A percentile compares a stretch with the other conserved stretches of the same genome.
Conservation (phyloP, 2,113 vertebrate species). For the Periophthalmodon schlosseri region DNA sequence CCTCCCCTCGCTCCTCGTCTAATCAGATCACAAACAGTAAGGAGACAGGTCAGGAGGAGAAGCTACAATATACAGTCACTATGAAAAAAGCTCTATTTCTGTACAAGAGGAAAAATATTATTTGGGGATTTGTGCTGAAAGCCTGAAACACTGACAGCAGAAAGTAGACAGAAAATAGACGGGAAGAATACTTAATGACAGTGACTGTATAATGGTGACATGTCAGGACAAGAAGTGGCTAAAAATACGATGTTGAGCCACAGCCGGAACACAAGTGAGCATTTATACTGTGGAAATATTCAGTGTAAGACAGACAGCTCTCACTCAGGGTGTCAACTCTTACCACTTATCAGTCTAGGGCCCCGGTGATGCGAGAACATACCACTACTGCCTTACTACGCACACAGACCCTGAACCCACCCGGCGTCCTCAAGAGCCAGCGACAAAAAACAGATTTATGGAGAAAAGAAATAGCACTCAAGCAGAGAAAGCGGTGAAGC, state of each 20-base stretch:
- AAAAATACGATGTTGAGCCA: constrained; percentile 36
- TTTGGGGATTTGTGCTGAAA: constrained; percentile 1
- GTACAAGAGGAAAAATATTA: not conserved
- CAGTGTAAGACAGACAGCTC: constrained; percentile 27
- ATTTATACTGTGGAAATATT: constrained; percentile 19
- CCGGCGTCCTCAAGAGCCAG: constrained; percentile 30
- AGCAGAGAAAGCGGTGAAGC: constrained; percentile 14
- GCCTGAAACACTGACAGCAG: constrained; percentile 4
- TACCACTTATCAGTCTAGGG: constrained; percentile 50
- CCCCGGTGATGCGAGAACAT: constrained; percentile 44
- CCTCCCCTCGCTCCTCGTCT: constrained; percentile 87
- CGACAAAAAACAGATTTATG: constrained; percentile 19
- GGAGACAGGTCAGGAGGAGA: not conserved
- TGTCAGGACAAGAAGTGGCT: constrained; percentile 41
- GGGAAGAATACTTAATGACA: constrained; percentile 21
- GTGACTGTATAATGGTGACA: constrained; percentile 33
- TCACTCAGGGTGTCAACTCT: constrained; percentile 43
- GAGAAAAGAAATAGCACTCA: constrained; percentile 24
- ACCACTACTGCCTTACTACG: constrained; percentile 6
- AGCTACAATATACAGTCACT: not conserved
- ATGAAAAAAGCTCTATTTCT: not conserved
- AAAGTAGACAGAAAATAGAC: not conserved
- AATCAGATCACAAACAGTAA: constrained; percentile 25
- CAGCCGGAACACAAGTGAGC: constrained; percentile 15
- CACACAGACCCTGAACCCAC: constrained; percentile 13